Conservation (phyloP, 1,140 invertebrate species). For the Scaptomyza hsui region DNA sequence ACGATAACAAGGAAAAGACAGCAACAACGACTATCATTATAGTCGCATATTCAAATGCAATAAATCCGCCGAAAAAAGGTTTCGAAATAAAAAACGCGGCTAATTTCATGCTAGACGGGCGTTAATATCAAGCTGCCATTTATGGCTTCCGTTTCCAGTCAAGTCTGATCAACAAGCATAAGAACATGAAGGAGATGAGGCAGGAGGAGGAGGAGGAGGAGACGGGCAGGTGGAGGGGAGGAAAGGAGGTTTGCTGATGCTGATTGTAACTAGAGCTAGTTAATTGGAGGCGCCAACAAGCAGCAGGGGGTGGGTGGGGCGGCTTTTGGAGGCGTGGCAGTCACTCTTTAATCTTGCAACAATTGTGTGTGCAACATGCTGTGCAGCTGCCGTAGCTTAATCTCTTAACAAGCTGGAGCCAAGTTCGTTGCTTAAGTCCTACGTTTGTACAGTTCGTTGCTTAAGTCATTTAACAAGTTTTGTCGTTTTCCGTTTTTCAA, state of each 20-base stretch:
- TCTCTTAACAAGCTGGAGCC: slow-evolving; percentile 22
- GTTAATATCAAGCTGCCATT: slow-evolving; percentile 78
- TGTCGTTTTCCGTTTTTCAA: slow-evolving; percentile 39
- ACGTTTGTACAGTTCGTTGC: slow-evolving; percentile 26
- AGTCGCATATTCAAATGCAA: slow-evolving; percentile 67
- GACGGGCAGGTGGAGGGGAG: background rate
- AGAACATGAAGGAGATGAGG: background rate
- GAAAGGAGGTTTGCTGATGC: background rate
- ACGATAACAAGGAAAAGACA: background rate
- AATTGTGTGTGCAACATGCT: slow-evolving; percentile 33
- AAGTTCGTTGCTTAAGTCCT: slow-evolving; percentile 39
- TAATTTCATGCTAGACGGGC: slow-evolving; percentile 71
- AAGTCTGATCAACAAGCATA: background rate
- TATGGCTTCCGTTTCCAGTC: slow-evolving; percentile 65
- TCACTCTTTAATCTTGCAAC: slow-evolving; percentile 2
- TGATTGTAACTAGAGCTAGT: slow-evolving; percentile 24
- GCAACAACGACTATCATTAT: slow-evolving; percentile 63
- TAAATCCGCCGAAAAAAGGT: slow-evolving; percentile 48
- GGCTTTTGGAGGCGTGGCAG: slow-evolving; percentile 28
- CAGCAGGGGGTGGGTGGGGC: too few relatives aligned
- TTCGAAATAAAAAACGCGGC: background rate
- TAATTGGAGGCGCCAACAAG: slow-evolving; percentile 72
- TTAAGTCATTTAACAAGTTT: slow-evolving; percentile 24
- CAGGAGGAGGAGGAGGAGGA: background rate
- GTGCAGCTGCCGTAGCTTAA: slow-evolving; percentile 14